Evolutionary conservation across 2,113 vertebrate species (phyloP).

Genomic region (Lota lota): DNA sequence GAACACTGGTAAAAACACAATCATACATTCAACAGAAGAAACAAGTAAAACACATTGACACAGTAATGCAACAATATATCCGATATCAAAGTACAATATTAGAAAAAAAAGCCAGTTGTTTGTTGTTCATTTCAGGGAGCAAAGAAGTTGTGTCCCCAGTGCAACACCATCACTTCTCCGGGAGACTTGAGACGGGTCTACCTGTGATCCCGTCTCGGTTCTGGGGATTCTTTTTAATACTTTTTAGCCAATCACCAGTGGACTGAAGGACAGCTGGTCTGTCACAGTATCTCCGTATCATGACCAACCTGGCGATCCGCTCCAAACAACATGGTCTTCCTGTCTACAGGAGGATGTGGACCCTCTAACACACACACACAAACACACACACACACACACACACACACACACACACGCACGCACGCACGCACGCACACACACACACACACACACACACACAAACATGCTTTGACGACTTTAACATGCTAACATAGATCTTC

Average conservation of each 20-base stretch:
- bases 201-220: conserved; percentile 60
- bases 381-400: no score
- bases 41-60: no score
- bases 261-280: conserved; percentile 66
- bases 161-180: conserved; percentile 81
- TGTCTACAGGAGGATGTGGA: neutral
- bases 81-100: no score
- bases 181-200: conserved; percentile 79
- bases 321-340: conserved; percentile 26
- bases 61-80: no score
- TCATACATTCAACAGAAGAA: neutral
- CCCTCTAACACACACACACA: no score
- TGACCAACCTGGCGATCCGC: conserved; percentile 11
- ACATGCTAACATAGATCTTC: conserved; percentile 7
- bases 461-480: no score
- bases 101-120: neutral
- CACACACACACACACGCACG: no score
- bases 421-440: no score
- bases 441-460: no score
- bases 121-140: conserved; percentile 64
- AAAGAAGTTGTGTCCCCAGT: conserved; percentile 82
- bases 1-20: conserved; percentile 70
- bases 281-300: conserved; percentile 38
- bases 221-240: conserved; percentile 10
- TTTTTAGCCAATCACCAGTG: conserved; percentile 44